Evolutionary conservation across 1,140 invertebrate genomes (phyloP).

Genomic region (Sipha flava): DNA sequence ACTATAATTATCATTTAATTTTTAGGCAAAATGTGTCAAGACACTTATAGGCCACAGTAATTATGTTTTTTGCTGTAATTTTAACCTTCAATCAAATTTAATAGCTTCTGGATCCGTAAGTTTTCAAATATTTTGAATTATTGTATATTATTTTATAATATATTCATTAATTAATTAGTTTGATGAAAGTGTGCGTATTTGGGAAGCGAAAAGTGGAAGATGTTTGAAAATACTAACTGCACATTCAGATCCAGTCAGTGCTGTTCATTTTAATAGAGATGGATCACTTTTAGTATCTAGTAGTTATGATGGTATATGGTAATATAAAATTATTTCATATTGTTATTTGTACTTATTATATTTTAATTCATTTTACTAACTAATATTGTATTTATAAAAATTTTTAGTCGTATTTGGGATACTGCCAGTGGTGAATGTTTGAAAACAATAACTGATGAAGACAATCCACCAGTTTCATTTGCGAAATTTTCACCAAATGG

Average conservation of each 20-base stretch:
- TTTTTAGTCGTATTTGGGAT: slow-evolving; percentile 93
- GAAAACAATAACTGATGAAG: slow-evolving; percentile 92
- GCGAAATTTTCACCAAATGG: slow-evolving; percentile 99
- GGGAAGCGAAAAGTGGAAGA: slow-evolving; percentile 97
- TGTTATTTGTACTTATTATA: neutral
- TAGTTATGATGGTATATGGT: slow-evolving; percentile 98
- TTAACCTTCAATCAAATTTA: slow-evolving; percentile 98
- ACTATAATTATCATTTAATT: slow-evolving; percentile 33
- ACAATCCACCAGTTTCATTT: slow-evolving; percentile 99
- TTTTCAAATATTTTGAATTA: slow-evolving; percentile 32
- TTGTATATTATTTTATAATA: neutral
- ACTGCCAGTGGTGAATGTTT: slow-evolving; percentile 97
- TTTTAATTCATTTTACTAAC: slow-evolving; percentile 33
- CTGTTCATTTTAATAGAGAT: slow-evolving; percentile 96
- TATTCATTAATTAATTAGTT: slow-evolving; percentile 53
- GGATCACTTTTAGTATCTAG: slow-evolving; percentile 96
- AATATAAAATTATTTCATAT: neutral
- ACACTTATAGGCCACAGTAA: slow-evolving; percentile 99
- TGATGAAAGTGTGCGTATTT: slow-evolving; percentile 98
- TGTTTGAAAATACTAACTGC: slow-evolving; percentile 97
- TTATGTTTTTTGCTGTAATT: slow-evolving; percentile 99
- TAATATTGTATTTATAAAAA: slow-evolving; percentile 40
- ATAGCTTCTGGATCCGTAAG: slow-evolving; percentile 95
- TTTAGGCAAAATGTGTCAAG: slow-evolving; percentile 90
- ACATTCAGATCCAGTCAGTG: slow-evolving; percentile 98